These are phyloP conservation scores for Lissocephala sabroskyi DNA, from an alignment of 2,888 invertebrate genomes.

Conservation along the genomic window DNA sequence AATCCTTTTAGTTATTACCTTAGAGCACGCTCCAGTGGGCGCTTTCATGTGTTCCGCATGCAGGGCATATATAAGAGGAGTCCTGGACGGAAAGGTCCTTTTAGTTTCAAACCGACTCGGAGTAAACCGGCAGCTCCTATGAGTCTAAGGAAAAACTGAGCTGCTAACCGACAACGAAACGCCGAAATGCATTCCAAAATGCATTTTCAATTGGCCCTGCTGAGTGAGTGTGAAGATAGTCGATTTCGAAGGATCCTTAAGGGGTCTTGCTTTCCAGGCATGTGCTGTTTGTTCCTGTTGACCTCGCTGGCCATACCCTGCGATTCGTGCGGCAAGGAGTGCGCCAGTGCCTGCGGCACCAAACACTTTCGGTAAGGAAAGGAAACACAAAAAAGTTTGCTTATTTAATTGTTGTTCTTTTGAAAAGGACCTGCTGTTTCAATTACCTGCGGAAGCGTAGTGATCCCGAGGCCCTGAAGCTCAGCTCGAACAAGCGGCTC, in stretches of 20 bases:
- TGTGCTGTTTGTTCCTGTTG: constrained; percentile 47
- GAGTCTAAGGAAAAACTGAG: constrained; percentile 31
- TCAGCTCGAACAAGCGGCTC: constrained; percentile 61
- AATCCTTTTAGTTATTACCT: constrained; percentile 27
- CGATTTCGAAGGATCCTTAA: background rate
- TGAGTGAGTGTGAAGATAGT: constrained; percentile 45
- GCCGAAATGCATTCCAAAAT: constrained; percentile 49
- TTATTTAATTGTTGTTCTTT: background rate
- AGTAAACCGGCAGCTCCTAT: constrained; percentile 32
- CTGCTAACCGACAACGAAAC: constrained; percentile 11
- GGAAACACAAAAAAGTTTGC: background rate
- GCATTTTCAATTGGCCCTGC: constrained; percentile 39
- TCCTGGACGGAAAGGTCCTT: constrained; percentile 23
- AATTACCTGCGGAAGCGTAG: constrained; percentile 78
- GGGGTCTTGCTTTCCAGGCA: constrained; percentile 26
- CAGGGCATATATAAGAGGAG: constrained; percentile 39
- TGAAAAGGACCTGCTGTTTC: constrained; percentile 77
- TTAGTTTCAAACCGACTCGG: constrained; percentile 27
- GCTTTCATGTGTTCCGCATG: too few species aligned
- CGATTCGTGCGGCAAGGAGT: constrained; percentile 79
- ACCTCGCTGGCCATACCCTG: constrained; percentile 73
- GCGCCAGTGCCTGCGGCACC: constrained; percentile 78
- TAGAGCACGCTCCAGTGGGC: constrained; percentile 41
- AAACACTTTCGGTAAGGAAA: constrained; percentile 74
- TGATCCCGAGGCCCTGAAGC: constrained; percentile 60